A percentile compares a stretch with the other conserved stretches of the same genome.
These are phyloP conservation scores for Okamejei kenojei DNA, from an alignment of 2,797 vertebrate genomes.

Conservation along the genomic window DNA sequence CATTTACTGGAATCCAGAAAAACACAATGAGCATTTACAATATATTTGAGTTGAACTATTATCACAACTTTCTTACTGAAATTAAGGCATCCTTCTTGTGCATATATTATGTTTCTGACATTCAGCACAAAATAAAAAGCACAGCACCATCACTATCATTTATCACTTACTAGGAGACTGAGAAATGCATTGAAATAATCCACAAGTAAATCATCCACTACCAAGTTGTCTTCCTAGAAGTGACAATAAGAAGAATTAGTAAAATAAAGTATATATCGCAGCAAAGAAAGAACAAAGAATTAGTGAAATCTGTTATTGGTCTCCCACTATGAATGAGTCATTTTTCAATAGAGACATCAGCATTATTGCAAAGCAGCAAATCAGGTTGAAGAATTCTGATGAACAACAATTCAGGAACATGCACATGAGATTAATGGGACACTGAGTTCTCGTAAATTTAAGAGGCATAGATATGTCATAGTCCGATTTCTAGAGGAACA, in stretches of 20 bases:
- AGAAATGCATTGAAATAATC: conserved; percentile 84
- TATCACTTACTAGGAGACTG: conserved; percentile 72
- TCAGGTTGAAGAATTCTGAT: too few species aligned
- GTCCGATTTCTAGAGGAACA: too few species aligned
- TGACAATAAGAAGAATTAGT: conserved; percentile 28
- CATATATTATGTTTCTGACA: neutral
- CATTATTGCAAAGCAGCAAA: too few species aligned
- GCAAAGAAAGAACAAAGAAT: too few species aligned
- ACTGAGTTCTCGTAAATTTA: too few species aligned
- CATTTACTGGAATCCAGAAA: neutral
- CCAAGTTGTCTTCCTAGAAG: conserved; percentile 70
- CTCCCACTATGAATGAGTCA: too few species aligned
- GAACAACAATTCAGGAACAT: too few species aligned
- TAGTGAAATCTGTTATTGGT: too few species aligned
- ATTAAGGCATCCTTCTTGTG: neutral
- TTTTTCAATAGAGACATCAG: too few species aligned
- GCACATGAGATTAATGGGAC: too few species aligned
- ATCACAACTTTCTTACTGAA: neutral
- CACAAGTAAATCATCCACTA: conserved; percentile 68
- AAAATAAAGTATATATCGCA: neutral
- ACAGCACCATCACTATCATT: neutral
- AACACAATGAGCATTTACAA: neutral
- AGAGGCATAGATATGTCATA: too few species aligned
- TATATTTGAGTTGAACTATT: neutral
- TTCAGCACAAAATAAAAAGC: neutral